Base-by-base conservation (phyloP, 2,113 vertebrate genomes). In the Panurus biarmicus region DNA sequence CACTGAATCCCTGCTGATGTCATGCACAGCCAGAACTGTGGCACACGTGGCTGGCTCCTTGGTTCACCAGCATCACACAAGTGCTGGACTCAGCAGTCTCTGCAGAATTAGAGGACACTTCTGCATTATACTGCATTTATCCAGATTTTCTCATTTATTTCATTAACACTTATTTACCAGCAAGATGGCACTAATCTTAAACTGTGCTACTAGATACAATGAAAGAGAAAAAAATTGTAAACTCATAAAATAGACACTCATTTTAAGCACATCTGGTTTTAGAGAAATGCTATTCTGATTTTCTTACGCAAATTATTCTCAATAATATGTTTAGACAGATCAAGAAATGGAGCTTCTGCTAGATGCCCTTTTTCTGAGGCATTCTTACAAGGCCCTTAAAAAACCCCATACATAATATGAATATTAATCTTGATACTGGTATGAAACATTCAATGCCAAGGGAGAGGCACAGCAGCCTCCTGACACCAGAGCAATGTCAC, bases 331-430 rank as follows among this genome's bases (percentile, higher is more conserved):
- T 65, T 76, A 60, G 28, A n/a, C 1, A 3, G 13, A 73, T 25
- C 44, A 60, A 44, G 33, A 82, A 25, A 80, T 4, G 13, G 12
- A 70, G 5, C 23, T 89, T 74, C 28, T 84, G 28, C 42, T n/a
- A 58, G 20, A 60, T 33, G 7, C 3, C 29, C n/a, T n/a, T 71
- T 91, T 93, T 83, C n/a, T 29, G n/a, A 95, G 47, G 25, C 19
- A 53, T 56, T 80, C n/a, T 51, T 65, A 80, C 0, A 0, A 47
- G 25, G 15, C 0, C 0, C 35, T 72, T 51, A 9, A n/a, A n/a
- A 31, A 56, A 17, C 1, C 3, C 10, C 35, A 21, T 31, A 76
- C 7, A 6, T n/a, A 40, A 40, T 15, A 72, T 7, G 15, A 89
- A 28, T 36, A 56, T 10, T 61, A 48, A 62, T 83, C n/a, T 53